Conservation (phyloP, 2,113 vertebrate species). For the Lophotis ruficrista region DNA sequence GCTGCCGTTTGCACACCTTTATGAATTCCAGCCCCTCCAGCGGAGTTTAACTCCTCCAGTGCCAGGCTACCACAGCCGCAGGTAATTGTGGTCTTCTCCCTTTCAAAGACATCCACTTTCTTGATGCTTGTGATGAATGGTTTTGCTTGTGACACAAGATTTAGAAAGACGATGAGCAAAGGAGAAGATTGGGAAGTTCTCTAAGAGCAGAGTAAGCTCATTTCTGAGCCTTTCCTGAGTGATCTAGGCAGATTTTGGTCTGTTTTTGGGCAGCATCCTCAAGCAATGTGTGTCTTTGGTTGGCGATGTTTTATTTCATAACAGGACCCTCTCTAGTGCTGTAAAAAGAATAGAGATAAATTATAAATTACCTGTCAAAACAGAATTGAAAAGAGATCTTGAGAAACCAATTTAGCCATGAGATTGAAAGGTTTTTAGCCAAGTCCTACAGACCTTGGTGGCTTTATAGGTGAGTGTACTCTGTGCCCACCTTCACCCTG, state of each 20-base stretch:
- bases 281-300: neutral
- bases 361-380: neutral
- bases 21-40: neutral
- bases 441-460: neutral
- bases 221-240: neutral
- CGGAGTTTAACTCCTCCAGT: neutral
- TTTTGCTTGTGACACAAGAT: neutral
- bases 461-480: neutral
- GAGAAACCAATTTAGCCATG: neutral
- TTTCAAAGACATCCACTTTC: neutral
- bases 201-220: neutral
- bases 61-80: neutral
- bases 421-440: neutral
- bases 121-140: neutral
- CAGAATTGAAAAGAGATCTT: neutral
- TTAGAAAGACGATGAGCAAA: neutral
- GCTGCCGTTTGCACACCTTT: constrained; percentile 9
- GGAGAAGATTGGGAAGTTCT: neutral
- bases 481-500: neutral
- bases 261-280: neutral
- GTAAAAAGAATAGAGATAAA: neutral
- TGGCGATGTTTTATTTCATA: neutral
- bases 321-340: neutral
- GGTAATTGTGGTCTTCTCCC: neutral
- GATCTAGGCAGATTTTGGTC: neutral